Base-by-base conservation (phyloP, 2,113 vertebrate genomes). In the Megaleporinus macrocephalus region DNA sequence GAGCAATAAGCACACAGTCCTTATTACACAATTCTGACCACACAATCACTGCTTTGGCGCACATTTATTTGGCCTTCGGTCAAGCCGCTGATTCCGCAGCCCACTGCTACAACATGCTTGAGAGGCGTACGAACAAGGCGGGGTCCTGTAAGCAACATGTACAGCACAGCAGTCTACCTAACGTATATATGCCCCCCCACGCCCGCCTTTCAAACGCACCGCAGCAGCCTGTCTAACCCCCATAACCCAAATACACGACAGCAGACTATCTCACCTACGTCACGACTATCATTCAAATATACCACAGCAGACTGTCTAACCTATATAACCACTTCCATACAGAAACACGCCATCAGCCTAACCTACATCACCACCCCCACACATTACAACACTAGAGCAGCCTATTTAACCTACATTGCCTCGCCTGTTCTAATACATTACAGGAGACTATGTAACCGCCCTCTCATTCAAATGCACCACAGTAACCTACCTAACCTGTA, bases 101-200 rank as follows among this genome's bases (percentile, higher is more conserved):
- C 22, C 36, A 24, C 22, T 44, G 22, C 66, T 70, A 70, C 33
- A 16, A 0, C 71, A n/a, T 44, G 33, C 55, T 55, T 26, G 24
- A 75, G 63, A 59, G 44, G 55, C 36, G 65, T 24, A 70, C 5
- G 15, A 70, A 61, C 73, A 76, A 82, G 80, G 80, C 73, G 80
- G 80, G 73, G 80, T 76, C 80, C 73, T 24, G 49, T 20, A 36
- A 75, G 79, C 80, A 82, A 76, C 80, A 82, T 70, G 80, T 82
- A 82, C n/a, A 12, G 33, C 75, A 24, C 44, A 74, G 49, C 27
- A 5, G 20, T 20, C 20, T 55, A 55, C 53, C 53, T 22, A 55
- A 26, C 41, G 1, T 44, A 44, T 44, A 44, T 44, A n/a, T n/a
- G n/a, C n/a, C n/a, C n/a, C n/a, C n/a, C n/a, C 41, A 10, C 10